Evolutionary conservation across 2,888 invertebrate genomes (phyloP).

Genomic region (Sinotaia quadrata): DNA sequence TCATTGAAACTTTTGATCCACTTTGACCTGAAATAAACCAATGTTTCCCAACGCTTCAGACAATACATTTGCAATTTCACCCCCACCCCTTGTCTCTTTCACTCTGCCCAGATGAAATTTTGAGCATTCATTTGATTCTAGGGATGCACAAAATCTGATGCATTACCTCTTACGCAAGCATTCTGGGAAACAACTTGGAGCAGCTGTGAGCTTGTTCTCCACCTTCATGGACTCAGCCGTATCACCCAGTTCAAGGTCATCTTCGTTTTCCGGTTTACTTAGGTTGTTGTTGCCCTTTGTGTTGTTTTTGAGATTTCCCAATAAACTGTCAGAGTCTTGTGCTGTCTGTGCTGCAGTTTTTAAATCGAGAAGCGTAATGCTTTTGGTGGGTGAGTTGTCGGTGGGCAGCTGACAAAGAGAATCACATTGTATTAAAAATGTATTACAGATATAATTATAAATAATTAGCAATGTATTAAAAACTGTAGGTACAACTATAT

Average conservation of each 20-base stretch:
- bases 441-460: no score
- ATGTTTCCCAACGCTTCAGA: no score
- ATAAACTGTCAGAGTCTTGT: not conserved
- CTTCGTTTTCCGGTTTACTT: conserved; percentile 41
- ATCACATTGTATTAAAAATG: no score
- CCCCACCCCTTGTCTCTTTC: no score
- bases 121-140: not conserved
- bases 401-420: conserved; percentile 3
- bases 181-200: conserved; percentile 27
- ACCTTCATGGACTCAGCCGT: conserved; percentile 47
- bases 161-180: conserved; percentile 20
- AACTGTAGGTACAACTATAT: no score
- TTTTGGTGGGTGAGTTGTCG: not conserved
- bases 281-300: conserved; percentile 13
- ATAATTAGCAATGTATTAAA: no score
- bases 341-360: not conserved
- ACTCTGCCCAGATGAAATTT: not conserved
- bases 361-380: not conserved
- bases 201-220: conserved; percentile 1
- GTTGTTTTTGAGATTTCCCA: conserved; percentile 2
- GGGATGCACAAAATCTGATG: no score
- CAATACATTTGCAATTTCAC: no score
- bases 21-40: conserved; percentile 39
- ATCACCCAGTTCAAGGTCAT: conserved; percentile 52
- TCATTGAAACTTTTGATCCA: conserved; percentile 37